Evolutionary conservation across 2,113 vertebrate species (phyloP).

Genomic region (Empidonax alnorum): DNA sequence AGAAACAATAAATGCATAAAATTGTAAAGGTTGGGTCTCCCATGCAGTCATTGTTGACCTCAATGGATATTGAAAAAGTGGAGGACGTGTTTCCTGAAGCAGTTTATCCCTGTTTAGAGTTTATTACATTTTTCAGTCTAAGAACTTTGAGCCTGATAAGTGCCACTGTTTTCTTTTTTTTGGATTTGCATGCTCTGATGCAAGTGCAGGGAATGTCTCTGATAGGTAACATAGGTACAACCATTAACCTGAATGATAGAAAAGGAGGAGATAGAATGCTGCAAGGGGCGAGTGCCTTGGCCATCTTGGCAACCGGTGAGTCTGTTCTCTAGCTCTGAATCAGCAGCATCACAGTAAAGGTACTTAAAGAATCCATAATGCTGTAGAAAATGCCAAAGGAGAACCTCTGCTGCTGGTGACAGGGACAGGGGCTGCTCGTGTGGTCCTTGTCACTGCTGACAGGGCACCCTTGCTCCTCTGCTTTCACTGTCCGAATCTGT

Average conservation of each 20-base stretch:
- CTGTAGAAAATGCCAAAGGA: neutral
- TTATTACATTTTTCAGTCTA: neutral
- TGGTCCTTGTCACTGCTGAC: neutral
- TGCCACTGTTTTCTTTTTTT: neutral
- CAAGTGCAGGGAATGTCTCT: neutral
- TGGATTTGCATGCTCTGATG: neutral
- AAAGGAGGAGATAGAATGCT: neutral
- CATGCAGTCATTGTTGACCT: neutral
- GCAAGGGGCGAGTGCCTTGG: neutral
- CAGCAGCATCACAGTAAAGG: neutral
- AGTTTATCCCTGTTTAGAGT: neutral
- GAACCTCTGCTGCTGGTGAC: neutral
- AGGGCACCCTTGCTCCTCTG: fast-evolving
- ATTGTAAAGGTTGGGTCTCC: neutral
- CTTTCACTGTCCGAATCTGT: neutral
- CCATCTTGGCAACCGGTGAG: neutral
- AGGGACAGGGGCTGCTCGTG: neutral
- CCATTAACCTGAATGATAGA: neutral
- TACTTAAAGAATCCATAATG: neutral
- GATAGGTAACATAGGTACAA: neutral
- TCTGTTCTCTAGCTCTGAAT: neutral
- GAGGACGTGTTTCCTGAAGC: neutral
- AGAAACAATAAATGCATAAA: neutral
- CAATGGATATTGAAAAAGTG: neutral
- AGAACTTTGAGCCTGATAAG: neutral